These are phyloP conservation scores for Choristoneura rosaceana DNA, from an alignment of 2,888 invertebrate genomes.

Conservation along the genomic window DNA sequence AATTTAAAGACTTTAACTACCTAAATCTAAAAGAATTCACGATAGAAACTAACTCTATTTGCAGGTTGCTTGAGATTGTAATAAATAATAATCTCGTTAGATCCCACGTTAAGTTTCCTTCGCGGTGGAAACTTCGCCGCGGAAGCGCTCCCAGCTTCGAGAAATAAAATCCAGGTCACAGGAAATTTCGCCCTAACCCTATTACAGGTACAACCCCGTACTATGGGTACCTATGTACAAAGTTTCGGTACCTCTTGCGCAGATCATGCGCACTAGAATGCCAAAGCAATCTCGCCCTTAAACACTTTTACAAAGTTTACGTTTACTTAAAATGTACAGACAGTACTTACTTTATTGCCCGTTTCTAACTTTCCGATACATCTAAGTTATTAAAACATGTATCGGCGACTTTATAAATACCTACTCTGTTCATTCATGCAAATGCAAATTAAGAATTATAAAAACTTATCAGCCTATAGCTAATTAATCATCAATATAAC, in stretches of 20 bases:
- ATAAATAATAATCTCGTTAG: slow-evolving; percentile 40
- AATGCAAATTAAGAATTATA: not conserved
- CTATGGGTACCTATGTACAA: slow-evolving; percentile 52
- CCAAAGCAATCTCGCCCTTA: slow-evolving; percentile 58
- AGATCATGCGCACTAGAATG: slow-evolving; percentile 71
- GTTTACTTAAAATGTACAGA: slow-evolving; percentile 40
- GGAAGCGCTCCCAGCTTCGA: slow-evolving; percentile 36
- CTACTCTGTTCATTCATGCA: not conserved
- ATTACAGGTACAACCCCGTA: slow-evolving; percentile 50
- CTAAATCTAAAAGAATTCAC: not conserved
- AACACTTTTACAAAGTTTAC: slow-evolving; percentile 61
- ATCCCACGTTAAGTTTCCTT: slow-evolving; percentile 34
- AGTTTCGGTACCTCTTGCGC: slow-evolving; percentile 70
- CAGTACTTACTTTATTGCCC: not conserved
- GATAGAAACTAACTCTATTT: slow-evolving; percentile 20
- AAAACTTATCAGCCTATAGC: not conserved
- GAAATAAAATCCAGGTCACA: slow-evolving; percentile 72
- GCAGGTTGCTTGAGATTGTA: slow-evolving; percentile 20
- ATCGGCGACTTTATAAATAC: not conserved
- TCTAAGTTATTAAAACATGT: not conserved
- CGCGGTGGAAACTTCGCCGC: slow-evolving; percentile 26
- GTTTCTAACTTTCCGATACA: slow-evolving; percentile 7
- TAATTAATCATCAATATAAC: slow-evolving; percentile 43
- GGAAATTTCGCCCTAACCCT: slow-evolving; percentile 63
- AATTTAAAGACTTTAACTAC: not conserved